A percentile compares a stretch with the other conserved stretches of the same genome.
Conservation (phyloP, 2,797 vertebrate genomes). For the Phrynocephalus vlangalii region DNA sequence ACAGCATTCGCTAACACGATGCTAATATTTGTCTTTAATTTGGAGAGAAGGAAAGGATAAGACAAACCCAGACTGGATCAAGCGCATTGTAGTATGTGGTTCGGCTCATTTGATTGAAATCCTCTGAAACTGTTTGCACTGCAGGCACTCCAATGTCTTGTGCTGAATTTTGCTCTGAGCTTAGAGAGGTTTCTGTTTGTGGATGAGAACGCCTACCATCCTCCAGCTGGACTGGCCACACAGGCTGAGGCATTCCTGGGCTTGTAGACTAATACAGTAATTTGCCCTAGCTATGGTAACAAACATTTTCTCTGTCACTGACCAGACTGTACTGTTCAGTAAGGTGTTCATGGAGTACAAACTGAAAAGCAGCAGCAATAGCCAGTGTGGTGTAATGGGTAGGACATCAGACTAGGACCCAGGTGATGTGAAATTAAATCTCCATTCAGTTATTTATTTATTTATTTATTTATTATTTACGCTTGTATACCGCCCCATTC, state of each 20-base stretch:
- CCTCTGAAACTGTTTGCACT: constrained; percentile 26
- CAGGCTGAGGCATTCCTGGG: background rate
- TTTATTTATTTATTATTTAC: too few relatives aligned
- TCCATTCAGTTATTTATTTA: too few relatives aligned
- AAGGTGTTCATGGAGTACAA: too few relatives aligned
- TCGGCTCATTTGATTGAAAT: constrained; percentile 31
- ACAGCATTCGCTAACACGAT: constrained; percentile 23
- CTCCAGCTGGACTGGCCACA: background rate
- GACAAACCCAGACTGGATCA: constrained; percentile 34
- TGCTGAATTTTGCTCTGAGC: background rate
- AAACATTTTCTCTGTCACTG: too few relatives aligned
- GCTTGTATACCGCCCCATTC: too few relatives aligned
- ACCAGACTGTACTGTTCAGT: too few relatives aligned
- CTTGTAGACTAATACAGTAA: too few relatives aligned
- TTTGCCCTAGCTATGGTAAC: too few relatives aligned
- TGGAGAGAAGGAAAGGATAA: constrained; percentile 25
- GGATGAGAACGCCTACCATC: background rate
- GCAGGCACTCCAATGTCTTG: constrained; percentile 6
- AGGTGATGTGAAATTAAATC: too few relatives aligned
- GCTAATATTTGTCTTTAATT: constrained; percentile 50
- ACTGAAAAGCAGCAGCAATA: too few relatives aligned
- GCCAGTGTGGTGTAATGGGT: too few relatives aligned
- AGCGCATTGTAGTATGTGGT: background rate
- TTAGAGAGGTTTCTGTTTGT: background rate
- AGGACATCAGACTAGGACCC: too few relatives aligned